A percentile compares a stretch with the other conserved stretches of the same genome.
Conservation (phyloP, 2,113 vertebrate species). For the Phylloscopus trochilus region DNA sequence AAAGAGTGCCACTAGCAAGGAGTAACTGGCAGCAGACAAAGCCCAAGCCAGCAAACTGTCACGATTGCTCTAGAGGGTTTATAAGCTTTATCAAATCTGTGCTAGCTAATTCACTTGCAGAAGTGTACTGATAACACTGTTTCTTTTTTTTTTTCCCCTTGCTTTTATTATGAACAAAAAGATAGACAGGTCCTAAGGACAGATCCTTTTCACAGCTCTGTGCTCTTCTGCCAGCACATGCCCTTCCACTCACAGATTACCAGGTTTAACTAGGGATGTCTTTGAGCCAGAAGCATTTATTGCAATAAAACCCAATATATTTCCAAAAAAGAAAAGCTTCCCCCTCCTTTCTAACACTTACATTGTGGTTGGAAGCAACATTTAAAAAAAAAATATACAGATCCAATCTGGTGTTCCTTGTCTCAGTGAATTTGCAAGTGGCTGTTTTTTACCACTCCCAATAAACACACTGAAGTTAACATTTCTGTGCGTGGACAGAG, state of each 20-base stretch:
- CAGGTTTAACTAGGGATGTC: conserved; percentile 67
- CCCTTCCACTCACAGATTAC: conserved; percentile 73
- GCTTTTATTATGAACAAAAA: conserved; percentile 63
- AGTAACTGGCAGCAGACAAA: conserved; percentile 87
- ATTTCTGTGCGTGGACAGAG: background rate
- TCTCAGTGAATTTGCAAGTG: conserved; percentile 36
- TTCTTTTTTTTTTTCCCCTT: conserved; percentile 39
- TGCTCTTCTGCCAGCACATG: conserved; percentile 73
- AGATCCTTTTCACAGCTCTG: conserved; percentile 67
- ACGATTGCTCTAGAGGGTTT: conserved; percentile 75
- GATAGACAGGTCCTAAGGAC: conserved; percentile 81
- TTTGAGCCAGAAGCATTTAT: conserved; percentile 74
- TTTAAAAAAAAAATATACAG: background rate
- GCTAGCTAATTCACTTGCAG: conserved; percentile 86
- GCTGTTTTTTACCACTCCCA: background rate
- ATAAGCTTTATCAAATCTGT: conserved; percentile 86
- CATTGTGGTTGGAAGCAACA: background rate
- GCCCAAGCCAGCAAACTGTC: conserved; percentile 77
- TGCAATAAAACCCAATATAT: conserved; percentile 11
- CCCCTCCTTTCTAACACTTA: background rate
- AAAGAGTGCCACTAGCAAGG: conserved; percentile 79
- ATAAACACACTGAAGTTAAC: conserved; percentile 27
- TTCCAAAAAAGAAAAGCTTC: background rate
- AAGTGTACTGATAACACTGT: conserved; percentile 83
- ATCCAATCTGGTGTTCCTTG: conserved; percentile 31